Base-by-base conservation (phyloP, 2,113 vertebrate genomes). In the Anolis sagrei region DNA sequence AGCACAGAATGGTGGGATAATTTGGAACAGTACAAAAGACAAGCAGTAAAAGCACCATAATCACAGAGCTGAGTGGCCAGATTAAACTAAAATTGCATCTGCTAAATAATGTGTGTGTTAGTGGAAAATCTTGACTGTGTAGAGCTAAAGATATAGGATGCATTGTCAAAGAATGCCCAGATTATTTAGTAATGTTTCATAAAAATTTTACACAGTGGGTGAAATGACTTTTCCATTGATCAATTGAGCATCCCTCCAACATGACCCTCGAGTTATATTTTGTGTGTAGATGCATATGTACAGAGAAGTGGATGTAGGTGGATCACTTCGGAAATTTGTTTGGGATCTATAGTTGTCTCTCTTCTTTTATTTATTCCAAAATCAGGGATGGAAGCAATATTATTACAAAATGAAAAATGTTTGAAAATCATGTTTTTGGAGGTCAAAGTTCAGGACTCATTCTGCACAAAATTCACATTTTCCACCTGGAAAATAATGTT, bases 91-190 rank as follows among this genome's bases (percentile, higher is more conserved):
- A 13, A 19, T 82, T 90, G 76, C 88, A 86, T 90, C 83, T 90
- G 81, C 78, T 91, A 34, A 82, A 83, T 93, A 90, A 81, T 29
- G 44, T 83, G 7, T 84, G 9, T 84, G 49, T 64, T 90, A 85
- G 84, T 77, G 76, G 62, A 84, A 92, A 93, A 48, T 89, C 76
- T 82, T 69, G 85, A 91, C 93, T 79, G 64, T 91, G 76, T 82
- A 91, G 64, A 91, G 78, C 87, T 32, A 87, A 85, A 80, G 85
- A 78, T 0, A 84, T 2, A 51, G 70, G 88, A 86, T 74, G 44
- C 85, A 91, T 34, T 76, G 81, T 89, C 74, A 87, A 91, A 89
- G 72, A 48, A 82, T 79, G 87, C 92, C 89, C 89, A 92, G 86
- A 91, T 58, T 0, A 0, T 39, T 91, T 39, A 88, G 77, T 87